Conservation (phyloP, 1,140 invertebrate species). For the Frieseomelitta varia region DNA sequence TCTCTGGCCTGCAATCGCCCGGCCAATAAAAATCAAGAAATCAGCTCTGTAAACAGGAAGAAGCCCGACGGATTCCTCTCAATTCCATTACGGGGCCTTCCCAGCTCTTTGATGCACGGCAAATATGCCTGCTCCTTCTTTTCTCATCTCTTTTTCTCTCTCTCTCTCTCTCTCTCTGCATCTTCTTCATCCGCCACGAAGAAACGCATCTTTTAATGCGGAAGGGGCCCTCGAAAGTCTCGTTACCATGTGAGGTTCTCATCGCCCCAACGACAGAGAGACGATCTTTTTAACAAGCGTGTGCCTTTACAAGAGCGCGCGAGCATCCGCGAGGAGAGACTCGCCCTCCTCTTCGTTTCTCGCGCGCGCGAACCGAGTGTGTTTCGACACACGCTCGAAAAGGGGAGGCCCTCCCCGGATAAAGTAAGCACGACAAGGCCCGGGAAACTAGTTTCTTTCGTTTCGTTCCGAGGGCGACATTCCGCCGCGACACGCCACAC, state of each 20-base stretch:
- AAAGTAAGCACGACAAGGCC: constrained; percentile 2
- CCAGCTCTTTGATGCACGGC: constrained; percentile 61
- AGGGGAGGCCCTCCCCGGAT: constrained; percentile 13
- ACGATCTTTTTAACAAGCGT: constrained; percentile 50
- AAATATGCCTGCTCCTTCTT: constrained; percentile 52
- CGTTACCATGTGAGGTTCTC: constrained; percentile 41
- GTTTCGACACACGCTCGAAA: constrained; percentile 46
- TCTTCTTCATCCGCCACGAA: neutral
- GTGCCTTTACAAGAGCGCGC: constrained; percentile 50
- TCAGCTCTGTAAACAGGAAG: constrained; percentile 55
- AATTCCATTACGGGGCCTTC: constrained; percentile 60
- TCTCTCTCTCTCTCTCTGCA: neutral
- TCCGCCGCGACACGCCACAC: neutral
- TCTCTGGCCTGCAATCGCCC: constrained; percentile 55
- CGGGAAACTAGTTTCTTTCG: constrained; percentile 32
- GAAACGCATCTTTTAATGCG: constrained; percentile 41
- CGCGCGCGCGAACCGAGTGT: neutral
- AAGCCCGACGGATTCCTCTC: constrained; percentile 41
- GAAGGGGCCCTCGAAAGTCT: constrained; percentile 41
- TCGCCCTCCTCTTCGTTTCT: neutral
- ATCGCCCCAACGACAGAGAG: constrained; percentile 24
- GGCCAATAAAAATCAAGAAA: constrained; percentile 68
- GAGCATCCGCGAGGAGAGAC: neutral
- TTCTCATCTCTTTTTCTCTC: constrained; percentile 3
- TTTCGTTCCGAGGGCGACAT: neutral